Base-by-base conservation (phyloP, 2,113 vertebrate species). In the Sylvilagus bachmani region DNA sequence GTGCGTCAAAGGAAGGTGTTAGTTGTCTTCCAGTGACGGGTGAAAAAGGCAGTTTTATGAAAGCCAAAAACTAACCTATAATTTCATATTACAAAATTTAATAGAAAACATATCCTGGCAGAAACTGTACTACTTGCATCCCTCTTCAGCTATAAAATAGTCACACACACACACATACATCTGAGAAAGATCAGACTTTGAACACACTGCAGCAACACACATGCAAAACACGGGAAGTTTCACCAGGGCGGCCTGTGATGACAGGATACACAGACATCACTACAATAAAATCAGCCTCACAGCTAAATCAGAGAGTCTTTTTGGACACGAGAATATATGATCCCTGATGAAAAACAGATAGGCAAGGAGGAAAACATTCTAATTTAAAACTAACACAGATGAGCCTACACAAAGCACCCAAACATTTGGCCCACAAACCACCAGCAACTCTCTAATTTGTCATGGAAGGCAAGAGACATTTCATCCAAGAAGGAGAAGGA, bases 361-460 rank as follows among this genome's bases (percentile, higher is more conserved):
- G 91, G 94, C 88, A 84, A 78, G 29, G 71, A 93, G 66, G 95
- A 95, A 97, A 97, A 95, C 80, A 85, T 73, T 95, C 95, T 90
- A 96, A 96, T 97, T 96, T 93, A 97, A 97, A 97, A 96, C 91
- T 96, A 97, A 97, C 95, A 95, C 96, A 97, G 96, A 97, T 94
- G 94, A 96, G 94, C 55, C 66, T 81, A 90, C 31, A 84, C n/a
- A 38, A 95, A 91, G 67, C 81, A 70, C 82, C 71, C 92, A 95
- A 95, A 96, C 96, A 96, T 97, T 96, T 97, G 97, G 95, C 92
- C 82, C 61, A 74, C 85, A 96, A 96, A 85, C 89, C 71, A 33
- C 95, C 71, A 87, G 88, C 79, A 78, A 90, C 62, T 67, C 88
- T 92, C 91, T 93, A 90, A 95, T 93, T 89, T 96, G 95, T 96